phyloP scores from a whole-genome alignment of 2,888 invertebrate genomes.

The Ophonus ardosiacus region DNA sequence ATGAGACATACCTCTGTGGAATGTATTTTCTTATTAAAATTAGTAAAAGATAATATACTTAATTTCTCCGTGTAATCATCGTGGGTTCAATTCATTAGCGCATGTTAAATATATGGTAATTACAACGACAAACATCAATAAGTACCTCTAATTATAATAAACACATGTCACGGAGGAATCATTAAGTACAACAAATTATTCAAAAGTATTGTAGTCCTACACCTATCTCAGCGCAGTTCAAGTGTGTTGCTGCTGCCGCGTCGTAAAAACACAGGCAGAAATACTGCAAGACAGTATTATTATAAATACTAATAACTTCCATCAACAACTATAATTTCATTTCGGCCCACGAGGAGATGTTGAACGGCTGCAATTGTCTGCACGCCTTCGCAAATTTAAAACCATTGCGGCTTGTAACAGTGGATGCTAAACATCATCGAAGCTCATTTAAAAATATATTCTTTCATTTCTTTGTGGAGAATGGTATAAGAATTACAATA shows the following conservation, averaged over 20 bases:
- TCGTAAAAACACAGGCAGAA: conserved; percentile 15
- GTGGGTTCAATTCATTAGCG: conserved; percentile 33
- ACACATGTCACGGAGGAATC: conserved; percentile 39
- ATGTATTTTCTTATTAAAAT: conserved; percentile 17
- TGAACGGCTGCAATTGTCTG: conserved; percentile 16
- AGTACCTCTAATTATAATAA: conserved; percentile 31
- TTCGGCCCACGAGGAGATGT: conserved; percentile 44
- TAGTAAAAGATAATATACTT: conserved; percentile 4
- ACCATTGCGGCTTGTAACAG: neutral
- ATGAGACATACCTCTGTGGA: conserved; percentile 10
- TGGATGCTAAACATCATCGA: neutral
- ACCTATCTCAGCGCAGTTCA: neutral
- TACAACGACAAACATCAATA: conserved; percentile 29
- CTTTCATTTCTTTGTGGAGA: no score
- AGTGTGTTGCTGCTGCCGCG: neutral
- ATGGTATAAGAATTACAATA: no score
- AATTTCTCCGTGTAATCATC: conserved; percentile 25
- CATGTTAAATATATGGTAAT: conserved; percentile 35
- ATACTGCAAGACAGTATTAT: conserved; percentile 12
- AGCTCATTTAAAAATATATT: neutral
- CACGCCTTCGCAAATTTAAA: conserved; percentile 3
- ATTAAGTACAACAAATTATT: conserved; percentile 15
- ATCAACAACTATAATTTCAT: conserved; percentile 54
- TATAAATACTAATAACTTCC: conserved; percentile 55
- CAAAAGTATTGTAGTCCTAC: conserved; percentile 18